phyloP scores from a whole-genome alignment of 2,113 vertebrate species.

The Semnornis frantzii region DNA sequence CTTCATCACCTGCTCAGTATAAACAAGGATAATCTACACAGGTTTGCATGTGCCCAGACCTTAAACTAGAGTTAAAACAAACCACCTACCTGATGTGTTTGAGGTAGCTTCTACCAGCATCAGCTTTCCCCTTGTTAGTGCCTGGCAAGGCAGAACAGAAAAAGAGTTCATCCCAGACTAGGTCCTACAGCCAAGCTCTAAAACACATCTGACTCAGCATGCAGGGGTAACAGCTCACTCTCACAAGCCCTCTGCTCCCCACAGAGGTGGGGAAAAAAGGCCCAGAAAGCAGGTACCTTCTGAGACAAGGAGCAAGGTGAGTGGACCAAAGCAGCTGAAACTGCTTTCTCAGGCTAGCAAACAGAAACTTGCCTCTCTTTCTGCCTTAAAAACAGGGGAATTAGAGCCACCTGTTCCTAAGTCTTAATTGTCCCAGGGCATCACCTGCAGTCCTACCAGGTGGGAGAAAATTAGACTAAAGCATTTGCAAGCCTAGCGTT shows the following conservation, averaged over 20 bases:
- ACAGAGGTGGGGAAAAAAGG: no score
- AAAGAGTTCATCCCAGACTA: not conserved
- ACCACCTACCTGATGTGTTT: not conserved
- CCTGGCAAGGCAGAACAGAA: not conserved
- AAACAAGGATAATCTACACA: not conserved
- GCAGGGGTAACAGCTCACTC: no score
- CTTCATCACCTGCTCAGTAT: not conserved
- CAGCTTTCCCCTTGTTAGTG: fast-evolving
- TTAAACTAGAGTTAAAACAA: not conserved
- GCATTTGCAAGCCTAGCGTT: not conserved
- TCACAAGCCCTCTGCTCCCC: no score
- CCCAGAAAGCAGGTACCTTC: no score
- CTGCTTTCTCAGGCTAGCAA: not conserved
- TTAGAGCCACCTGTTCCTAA: not conserved
- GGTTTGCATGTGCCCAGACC: not conserved
- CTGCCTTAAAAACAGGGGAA: not conserved
- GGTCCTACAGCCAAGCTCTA: fast-evolving
- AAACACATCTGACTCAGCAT: not conserved
- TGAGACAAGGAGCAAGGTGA: no score
- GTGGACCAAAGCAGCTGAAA: no score
- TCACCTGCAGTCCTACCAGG: not conserved
- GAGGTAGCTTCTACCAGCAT: not conserved
- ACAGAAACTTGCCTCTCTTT: fast-evolving
- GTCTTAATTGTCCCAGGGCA: not conserved
- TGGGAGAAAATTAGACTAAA: not conserved